Evolutionary conservation across 30 jellyfish, hydroid and myxozoan species (phyloP), one percentile per base, ranked within the genome.

Genomic region (Pseudorhiza aurosa): DNA sequence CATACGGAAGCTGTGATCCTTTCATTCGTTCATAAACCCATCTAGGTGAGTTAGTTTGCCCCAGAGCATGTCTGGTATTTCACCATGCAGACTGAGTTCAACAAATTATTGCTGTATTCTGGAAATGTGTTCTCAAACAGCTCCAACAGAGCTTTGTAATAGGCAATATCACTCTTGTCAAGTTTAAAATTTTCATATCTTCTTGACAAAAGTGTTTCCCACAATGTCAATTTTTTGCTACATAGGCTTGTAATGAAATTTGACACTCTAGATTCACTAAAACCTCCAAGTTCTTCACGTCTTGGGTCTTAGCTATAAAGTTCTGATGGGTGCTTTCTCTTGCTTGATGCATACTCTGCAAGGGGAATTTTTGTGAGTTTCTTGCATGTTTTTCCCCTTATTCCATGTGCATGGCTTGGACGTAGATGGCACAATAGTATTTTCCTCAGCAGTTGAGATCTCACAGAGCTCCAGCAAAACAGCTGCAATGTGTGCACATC

Each of bases 401-500:
- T 82, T 71, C 95, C 96, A 84, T n/a, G 72, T 40, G 39, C 96
- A 84, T 21, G 84, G 75, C 72, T 72, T 21, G 8, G 89, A 84
- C 58, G 96, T 84, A 14, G 56, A 30, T 33, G 96, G 96, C 22
- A 31, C 71, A 10, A 19, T 35, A 27, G 47, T 50, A 80, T 70
- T 69, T 15, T 26, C 36, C n/a, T n/a, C n/a, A n/a, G n/a, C n/a
- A 12, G 46, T 35, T 33, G 40, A 28, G 42, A 15, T 26, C 51
- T 85, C 93, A 75, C 85, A 62, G 30, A 85, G 65, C 18, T 43
- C 14, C 75, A 85, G 47, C 71, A 85, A 45, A 8, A 85, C 11
- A 28, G 96, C 91, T 27, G 91, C 87, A 42, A 85, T 71, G 51
- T 85, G 94, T 18, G 68, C 46, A 39, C 94, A 81, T 57, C 89